A percentile compares a stretch with the other conserved stretches of the same genome.
Conservation (phyloP, 2,113 vertebrate species). For the Scalopus aquaticus region DNA sequence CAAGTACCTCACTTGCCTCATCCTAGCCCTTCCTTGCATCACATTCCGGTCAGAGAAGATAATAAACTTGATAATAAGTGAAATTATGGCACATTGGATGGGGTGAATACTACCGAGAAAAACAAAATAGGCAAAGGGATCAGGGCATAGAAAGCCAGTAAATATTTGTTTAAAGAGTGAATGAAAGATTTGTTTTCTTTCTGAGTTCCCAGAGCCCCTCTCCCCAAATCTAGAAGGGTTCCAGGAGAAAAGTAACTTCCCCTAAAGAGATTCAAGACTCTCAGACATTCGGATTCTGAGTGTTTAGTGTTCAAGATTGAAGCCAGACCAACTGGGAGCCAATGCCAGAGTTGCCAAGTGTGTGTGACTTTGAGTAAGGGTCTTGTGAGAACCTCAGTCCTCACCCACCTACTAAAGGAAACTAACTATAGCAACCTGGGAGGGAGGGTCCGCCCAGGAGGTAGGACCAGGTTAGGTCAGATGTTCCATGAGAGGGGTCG, state of each 20-base stretch:
- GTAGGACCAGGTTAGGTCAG: background rate
- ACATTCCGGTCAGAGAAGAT: background rate
- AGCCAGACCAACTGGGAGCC: background rate
- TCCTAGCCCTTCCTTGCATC: background rate
- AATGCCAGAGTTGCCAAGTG: background rate
- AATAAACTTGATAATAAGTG: conserved; percentile 3
- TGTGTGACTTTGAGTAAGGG: background rate
- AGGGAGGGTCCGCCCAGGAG: background rate
- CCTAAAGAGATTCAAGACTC: background rate
- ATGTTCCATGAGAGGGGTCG: background rate
- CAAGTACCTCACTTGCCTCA: background rate
- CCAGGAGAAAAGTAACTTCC: background rate
- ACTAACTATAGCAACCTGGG: background rate
- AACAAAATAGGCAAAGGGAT: background rate
- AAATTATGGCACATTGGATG: background rate
- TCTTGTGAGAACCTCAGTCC: background rate
- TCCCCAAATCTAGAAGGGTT: background rate
- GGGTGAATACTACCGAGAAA: background rate
- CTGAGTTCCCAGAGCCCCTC: background rate
- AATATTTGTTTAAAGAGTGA: conserved; percentile 18
- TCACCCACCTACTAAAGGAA: background rate
- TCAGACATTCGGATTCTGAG: background rate
- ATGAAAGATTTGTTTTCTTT: conserved; percentile 20
- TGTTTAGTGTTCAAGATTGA: background rate
- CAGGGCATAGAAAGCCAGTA: background rate